Evolutionary conservation across 2,113 vertebrate genomes (phyloP), one percentile per base, ranked within the genome.

Genomic region (Polyodon spathula): DNA sequence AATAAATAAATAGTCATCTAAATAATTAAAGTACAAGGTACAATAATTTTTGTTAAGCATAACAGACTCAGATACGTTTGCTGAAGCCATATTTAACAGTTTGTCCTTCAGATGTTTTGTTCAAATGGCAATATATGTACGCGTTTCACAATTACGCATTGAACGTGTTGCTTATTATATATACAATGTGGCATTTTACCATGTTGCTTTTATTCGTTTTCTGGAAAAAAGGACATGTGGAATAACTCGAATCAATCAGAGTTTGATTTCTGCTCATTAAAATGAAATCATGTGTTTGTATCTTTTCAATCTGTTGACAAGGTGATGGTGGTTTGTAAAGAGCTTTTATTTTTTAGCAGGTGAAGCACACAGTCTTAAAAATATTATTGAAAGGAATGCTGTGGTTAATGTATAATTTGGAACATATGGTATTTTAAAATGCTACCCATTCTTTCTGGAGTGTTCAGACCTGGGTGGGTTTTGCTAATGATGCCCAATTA

Each of bases 401-500:
- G 64, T 75, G 78, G 92, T 93, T 94, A 93, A 93, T 93, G 83
- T 92, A 89, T 94, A 94, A 94, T 94, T 90, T 87, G 66, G 80
- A 77, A 85, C 92, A 94, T 92, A 94, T 94, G 92, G 89, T 84
- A 84, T 88, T 86, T 83, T 84, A 81, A 85, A 87, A 84, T 79
- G 62, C 73, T 66, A 61, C 63, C 73, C 83, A 84, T 86, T 84
- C 85, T 88, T 86, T 81, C 71, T 74, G 70, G 71, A 81, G 69
- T 76, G 78, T 85, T 78, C 83, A 77, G 82, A 84, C 84, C 81
- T 84, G 77, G 85, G 68, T 83, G 82, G 86, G 88, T 83, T 81
- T 78, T 87, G 81, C 86, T 92, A 92, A 93, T 93, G 90, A 93
- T 90, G 85, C 86, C 86, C 88, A 93, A 92, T 93, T 93, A 93